phyloP scores from a whole-genome alignment of 2,113 vertebrate genomes.

The Stigmatopora nigra region DNA sequence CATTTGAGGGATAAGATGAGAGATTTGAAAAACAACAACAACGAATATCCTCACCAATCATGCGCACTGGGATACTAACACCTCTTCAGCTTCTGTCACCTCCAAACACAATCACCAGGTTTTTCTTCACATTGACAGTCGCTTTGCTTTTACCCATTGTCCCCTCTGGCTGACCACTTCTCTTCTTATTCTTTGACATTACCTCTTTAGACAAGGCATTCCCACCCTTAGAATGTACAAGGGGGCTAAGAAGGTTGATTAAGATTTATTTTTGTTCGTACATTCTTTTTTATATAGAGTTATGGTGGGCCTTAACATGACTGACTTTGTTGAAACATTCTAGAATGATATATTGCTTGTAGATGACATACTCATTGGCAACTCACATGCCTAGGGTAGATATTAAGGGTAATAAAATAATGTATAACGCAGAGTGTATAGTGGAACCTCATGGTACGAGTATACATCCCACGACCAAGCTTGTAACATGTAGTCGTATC shows the following conservation, averaged over 20 bases:
- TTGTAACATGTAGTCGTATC: too few relatives aligned
- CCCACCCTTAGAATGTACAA: constrained; percentile 40
- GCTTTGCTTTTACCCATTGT: constrained; percentile 34
- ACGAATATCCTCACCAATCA: constrained; percentile 9
- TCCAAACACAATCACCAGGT: constrained; percentile 45
- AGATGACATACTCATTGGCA: constrained; percentile 61
- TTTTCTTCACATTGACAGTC: constrained; percentile 48
- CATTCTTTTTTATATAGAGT: constrained; percentile 42
- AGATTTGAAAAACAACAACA: not conserved
- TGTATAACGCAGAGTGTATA: constrained; percentile 8
- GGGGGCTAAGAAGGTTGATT: constrained; percentile 65
- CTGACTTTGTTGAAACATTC: constrained; percentile 56
- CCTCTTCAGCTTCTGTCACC: constrained; percentile 55
- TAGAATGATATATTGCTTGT: constrained; percentile 62
- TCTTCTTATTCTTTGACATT: constrained; percentile 60
- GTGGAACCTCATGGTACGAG: too few relatives aligned
- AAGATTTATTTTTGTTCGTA: constrained; percentile 68
- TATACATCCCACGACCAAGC: too few relatives aligned
- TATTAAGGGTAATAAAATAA: constrained; percentile 27
- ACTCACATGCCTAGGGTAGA: constrained; percentile 50
- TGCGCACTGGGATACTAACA: constrained; percentile 28
- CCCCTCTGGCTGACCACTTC: constrained; percentile 55
- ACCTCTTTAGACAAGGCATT: constrained; percentile 42
- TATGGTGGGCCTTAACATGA: constrained; percentile 35
- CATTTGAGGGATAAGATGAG: constrained; percentile 2